Conservation (phyloP, 2,113 vertebrate species). For the Larimichthys crocea region DNA sequence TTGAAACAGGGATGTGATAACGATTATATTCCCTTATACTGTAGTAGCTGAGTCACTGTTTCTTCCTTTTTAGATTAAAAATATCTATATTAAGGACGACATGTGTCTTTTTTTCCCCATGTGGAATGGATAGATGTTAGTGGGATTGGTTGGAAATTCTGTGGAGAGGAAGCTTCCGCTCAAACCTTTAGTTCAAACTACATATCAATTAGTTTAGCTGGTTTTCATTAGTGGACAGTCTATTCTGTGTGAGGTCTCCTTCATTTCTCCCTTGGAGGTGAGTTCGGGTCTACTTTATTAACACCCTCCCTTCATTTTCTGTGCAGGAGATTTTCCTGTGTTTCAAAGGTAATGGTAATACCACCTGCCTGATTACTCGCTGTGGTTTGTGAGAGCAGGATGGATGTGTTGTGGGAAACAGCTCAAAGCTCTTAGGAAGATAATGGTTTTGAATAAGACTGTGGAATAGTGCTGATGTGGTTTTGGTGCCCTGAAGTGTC, state of each 20-base stretch:
- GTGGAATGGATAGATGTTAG: neutral
- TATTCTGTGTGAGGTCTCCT: slow-evolving; percentile 69
- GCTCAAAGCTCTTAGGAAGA: slow-evolving; percentile 1
- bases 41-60: neutral
- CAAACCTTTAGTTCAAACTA: slow-evolving; percentile 15
- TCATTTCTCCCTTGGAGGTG: slow-evolving; percentile 47
- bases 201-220: slow-evolving; percentile 25
- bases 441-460: slow-evolving; percentile 14
- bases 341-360: slow-evolving; percentile 41
- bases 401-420: slow-evolving; percentile 52
- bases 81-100: neutral
- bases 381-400: slow-evolving; percentile 50
- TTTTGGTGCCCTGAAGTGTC: neutral
- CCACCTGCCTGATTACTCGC: slow-evolving; percentile 41
- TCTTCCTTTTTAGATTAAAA: neutral
- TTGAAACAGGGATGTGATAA: slow-evolving; percentile 10
- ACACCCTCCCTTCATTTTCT: slow-evolving; percentile 40
- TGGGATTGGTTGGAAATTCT: neutral
- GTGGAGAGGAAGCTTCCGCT: neutral
- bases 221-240: slow-evolving; percentile 38
- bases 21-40: neutral
- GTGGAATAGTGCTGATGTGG: neutral
- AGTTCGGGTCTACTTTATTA: slow-evolving; percentile 50
- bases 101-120: neutral
- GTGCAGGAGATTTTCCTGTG: slow-evolving; percentile 59